Percentiles rank a stretch among this genome's conserved stretches.
These are phyloP conservation scores for Nasonia vitripennis DNA, from an alignment of 1,140 invertebrate species.

Conservation along the genomic window DNA sequence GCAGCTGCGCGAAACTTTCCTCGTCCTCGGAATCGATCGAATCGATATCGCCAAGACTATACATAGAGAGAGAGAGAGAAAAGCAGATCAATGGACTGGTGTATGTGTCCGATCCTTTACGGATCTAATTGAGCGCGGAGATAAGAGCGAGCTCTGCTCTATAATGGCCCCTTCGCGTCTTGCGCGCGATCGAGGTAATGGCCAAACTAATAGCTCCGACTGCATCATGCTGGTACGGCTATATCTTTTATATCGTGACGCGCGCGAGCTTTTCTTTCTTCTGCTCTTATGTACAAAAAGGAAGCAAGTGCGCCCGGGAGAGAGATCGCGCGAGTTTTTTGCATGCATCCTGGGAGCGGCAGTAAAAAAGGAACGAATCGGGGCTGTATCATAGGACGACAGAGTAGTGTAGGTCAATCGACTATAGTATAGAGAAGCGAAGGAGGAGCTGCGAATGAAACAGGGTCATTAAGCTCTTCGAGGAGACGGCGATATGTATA, in stretches of 20 bases:
- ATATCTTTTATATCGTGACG: background rate
- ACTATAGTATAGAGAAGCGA: background rate
- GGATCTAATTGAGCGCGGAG: conserved; percentile 63
- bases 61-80: background rate
- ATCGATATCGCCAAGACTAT: conserved; percentile 31
- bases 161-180: conserved; percentile 19
- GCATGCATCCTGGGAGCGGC: conserved; percentile 24
- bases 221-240: background rate
- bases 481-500: background rate
- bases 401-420: background rate
- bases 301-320: conserved; percentile 38
- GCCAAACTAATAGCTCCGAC: conserved; percentile 37
- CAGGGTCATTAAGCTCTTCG: conserved; percentile 44
- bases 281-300: conserved; percentile 13
- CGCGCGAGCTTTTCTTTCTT: background rate
- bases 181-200: conserved; percentile 18
- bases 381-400: too few relatives aligned
- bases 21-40: conserved; percentile 42
- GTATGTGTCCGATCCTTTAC: conserved; percentile 58
- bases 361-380: background rate
- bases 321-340: conserved; percentile 13
- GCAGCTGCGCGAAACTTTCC: background rate
- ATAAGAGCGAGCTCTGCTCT: conserved; percentile 50
- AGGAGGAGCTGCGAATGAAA: conserved; percentile 17
- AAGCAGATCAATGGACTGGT: conserved; percentile 54